Evolutionary conservation across 2,113 vertebrate species (phyloP), one percentile per base, ranked within the genome.

Genomic region (Regulus satrapa): DNA sequence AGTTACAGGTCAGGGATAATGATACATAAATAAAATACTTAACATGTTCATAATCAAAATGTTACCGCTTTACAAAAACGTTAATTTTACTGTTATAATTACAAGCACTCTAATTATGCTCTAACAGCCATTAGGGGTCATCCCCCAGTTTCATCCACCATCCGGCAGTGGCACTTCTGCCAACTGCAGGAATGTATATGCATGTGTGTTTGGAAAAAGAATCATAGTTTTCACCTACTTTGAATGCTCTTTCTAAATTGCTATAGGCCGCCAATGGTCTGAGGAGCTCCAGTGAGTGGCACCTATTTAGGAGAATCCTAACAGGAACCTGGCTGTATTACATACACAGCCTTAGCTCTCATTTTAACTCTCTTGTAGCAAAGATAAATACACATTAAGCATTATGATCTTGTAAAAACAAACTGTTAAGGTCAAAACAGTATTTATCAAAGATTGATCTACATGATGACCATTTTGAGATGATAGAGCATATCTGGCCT

Each of bases 51-150:
- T 94, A 93, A 94, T 89, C 73, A 89, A 88, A 93, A 93, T 68
- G 69, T 88, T 95, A 82, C 48, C 75, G 66, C 74, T 85, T 87
- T 81, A 94, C 52, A 81, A 72, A 96, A 91, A 75, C 0, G 6
- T 52, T 88, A 68, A 75, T 93, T 96, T 93, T 85, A 61, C 78
- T 87, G 69, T 93, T 85, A 43, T 89, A 85, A 94, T 95, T 93
- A 87, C 73, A 75, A 75, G 48, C 2, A 0, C 23, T 89, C 52
- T 88, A 96, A 89, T 93, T 94, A 76, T n/a, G 32, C 36, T 85
- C 4, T 64, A 92, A 88, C 48, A 94, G 23, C 52, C 31, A 75
- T 79, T 85, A 82, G 52, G 86, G 89, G 87, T 93, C 85, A 89
- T 85, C 61, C 87, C 81, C 48, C 49, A 68, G 45, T 72, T 91